phyloP scores from a whole-genome alignment of 2,797 vertebrate genomes.

The Channa striata region DNA sequence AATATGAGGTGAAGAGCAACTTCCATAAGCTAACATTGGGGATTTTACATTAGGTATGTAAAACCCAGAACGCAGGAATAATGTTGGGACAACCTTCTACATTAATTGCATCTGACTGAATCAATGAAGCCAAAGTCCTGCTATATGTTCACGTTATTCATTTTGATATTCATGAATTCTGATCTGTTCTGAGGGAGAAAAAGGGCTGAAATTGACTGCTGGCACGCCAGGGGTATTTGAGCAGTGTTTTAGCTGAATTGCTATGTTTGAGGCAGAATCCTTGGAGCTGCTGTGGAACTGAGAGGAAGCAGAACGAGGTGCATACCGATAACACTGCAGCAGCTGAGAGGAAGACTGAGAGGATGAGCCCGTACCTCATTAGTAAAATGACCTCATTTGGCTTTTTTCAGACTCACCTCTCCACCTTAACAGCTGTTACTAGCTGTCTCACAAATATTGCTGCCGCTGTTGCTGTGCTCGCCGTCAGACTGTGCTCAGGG shows the following conservation, averaged over 20 bases:
- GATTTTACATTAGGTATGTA: slow-evolving; percentile 15
- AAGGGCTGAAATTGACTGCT: slow-evolving; percentile 59
- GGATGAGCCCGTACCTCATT: slow-evolving; percentile 66
- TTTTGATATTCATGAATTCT: slow-evolving; percentile 74
- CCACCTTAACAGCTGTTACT: slow-evolving; percentile 77
- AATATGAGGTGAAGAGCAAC: slow-evolving; percentile 27
- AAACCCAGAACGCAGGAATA: slow-evolving; percentile 11
- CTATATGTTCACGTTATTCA: slow-evolving; percentile 37
- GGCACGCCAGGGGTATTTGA: slow-evolving; percentile 55
- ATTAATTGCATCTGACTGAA: slow-evolving; percentile 30
- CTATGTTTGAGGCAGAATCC: slow-evolving; percentile 70
- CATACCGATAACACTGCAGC: slow-evolving; percentile 76
- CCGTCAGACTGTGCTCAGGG: slow-evolving; percentile 19
- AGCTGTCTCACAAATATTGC: slow-evolving; percentile 52
- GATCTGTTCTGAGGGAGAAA: slow-evolving; percentile 42
- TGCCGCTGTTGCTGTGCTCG: slow-evolving; percentile 33
- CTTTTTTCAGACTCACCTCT: slow-evolving; percentile 71
- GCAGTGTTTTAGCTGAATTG: slow-evolving; percentile 68
- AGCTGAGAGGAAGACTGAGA: slow-evolving; percentile 56
- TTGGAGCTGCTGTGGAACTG: slow-evolving; percentile 65
- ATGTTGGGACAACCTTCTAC: slow-evolving; percentile 3
- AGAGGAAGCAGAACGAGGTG: slow-evolving; percentile 73
- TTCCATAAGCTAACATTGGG: slow-evolving; percentile 28
- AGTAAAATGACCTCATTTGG: slow-evolving; percentile 77
- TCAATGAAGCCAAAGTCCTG: slow-evolving; percentile 29